Evolutionary conservation across 2,888 invertebrate species (phyloP), one percentile per base, ranked within the genome.

Genomic region (Hirtodrosophila trivittata): DNA sequence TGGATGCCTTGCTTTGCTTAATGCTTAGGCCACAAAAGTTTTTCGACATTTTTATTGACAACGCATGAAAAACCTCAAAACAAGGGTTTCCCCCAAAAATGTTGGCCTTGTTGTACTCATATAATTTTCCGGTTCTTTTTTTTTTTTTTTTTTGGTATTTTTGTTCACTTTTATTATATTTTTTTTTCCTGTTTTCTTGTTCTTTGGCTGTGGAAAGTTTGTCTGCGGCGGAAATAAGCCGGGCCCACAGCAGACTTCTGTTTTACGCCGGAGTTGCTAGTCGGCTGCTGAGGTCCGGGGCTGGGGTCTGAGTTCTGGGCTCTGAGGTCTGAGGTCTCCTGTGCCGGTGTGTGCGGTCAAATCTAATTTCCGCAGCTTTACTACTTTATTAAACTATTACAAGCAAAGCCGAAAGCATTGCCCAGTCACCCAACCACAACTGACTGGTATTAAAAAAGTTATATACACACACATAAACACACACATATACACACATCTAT

Each of bases 321-420:
- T 6, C 9, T 1, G 38, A 12, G 13, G 38, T 42, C 38, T 59
- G 66, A 41, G 59, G 51, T 69, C 60, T 56, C 45, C 41, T 42
- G 46, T 66, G 60, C 74, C 66, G 66, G 65, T 77, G 18, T 21
- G 81, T 83, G 86, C 78, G 87, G 81, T 86, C 86, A 87, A 87
- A 85, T 85, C 87, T 87, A 85, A 85, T 87, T 85, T 85, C 85
- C 85, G 87, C 87, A 82, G 87, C 87, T 84, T 82, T 86, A 87
- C 83, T 86, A 82, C 83, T 86, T 83, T 86, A 83, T 86, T 86
- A 83, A 86, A 86, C 83, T 87, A 87, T 87, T 83, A 87, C 83
- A 78, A 72, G 72, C 66, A 80, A 81, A 74, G 86, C 84, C 66
- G 54, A 57, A 38, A 54, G 57, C 56, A 30, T 26, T 5, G 60